Evolutionary conservation across 2,797 vertebrate genomes (phyloP).

Genomic region (Leptatherina wallacei): DNA sequence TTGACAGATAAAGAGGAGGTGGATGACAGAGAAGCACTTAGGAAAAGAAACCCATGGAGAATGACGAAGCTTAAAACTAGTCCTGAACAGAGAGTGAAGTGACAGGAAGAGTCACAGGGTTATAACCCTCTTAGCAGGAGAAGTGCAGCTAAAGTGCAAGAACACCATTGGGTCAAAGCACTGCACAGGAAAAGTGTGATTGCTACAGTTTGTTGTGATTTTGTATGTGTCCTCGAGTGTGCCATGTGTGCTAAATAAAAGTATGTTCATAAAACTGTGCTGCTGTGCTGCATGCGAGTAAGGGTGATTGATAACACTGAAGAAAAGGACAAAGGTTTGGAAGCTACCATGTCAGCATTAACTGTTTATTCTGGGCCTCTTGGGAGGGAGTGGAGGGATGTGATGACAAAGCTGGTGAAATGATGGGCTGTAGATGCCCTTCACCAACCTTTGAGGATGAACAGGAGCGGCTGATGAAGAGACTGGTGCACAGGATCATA

Average conservation of each 20-base stretch:
- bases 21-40: slow-evolving; percentile 42
- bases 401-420: slow-evolving; percentile 57
- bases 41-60: slow-evolving; percentile 28
- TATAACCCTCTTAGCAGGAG: slow-evolving; percentile 22
- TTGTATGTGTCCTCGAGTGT: slow-evolving; percentile 8
- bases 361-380: slow-evolving; percentile 13
- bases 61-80: slow-evolving; percentile 40
- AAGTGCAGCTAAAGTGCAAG: slow-evolving; percentile 40
- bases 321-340: slow-evolving; percentile 7
- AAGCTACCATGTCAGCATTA: slow-evolving; percentile 45
- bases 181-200: background rate
- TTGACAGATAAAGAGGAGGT: slow-evolving; percentile 8
- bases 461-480: slow-evolving; percentile 59
- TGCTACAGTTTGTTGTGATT: slow-evolving; percentile 4
- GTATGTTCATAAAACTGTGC: background rate
- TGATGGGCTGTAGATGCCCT: slow-evolving; percentile 65
- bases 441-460: slow-evolving; percentile 65
- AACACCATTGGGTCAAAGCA: slow-evolving; percentile 48
- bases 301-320: slow-evolving; percentile 12
- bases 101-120: slow-evolving; percentile 48
- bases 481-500: slow-evolving; percentile 37
- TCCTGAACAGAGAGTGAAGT: slow-evolving; percentile 40
- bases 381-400: slow-evolving; percentile 9
- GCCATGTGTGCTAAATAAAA: slow-evolving; percentile 14
- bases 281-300: background rate